Evolutionary conservation across 2,888 invertebrate species (phyloP).

Genomic region (Thymelicus acteon): DNA sequence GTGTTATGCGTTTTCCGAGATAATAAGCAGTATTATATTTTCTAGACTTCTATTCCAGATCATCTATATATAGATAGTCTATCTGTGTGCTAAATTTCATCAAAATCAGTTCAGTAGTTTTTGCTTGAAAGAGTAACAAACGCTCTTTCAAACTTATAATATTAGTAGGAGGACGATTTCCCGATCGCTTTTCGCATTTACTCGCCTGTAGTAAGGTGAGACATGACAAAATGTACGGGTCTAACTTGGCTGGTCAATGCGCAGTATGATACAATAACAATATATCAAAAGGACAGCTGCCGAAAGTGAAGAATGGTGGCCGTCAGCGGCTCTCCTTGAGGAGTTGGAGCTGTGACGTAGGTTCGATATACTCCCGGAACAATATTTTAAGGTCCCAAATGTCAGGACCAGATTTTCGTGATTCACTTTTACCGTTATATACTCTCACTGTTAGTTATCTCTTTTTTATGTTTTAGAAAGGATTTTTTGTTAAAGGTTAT

Average conservation of each 20-base stretch:
- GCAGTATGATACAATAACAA: constrained; percentile 59
- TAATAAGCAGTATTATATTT: too few species aligned
- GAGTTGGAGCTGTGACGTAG: constrained; percentile 45
- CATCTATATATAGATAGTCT: too few species aligned
- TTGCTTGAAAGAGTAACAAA: too few species aligned
- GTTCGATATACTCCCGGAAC: constrained; percentile 35
- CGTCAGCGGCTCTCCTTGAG: constrained; percentile 53
- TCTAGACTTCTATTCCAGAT: too few species aligned
- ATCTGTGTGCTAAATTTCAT: too few species aligned
- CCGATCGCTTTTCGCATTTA: background rate
- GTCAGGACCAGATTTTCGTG: constrained; percentile 19
- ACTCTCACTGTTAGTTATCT: too few species aligned
- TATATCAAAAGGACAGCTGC: constrained; percentile 63
- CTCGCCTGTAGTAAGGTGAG: background rate
- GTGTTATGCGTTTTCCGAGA: too few species aligned
- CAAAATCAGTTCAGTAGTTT: too few species aligned
- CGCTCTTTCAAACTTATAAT: too few species aligned
- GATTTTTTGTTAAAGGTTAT: too few species aligned
- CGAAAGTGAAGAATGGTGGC: constrained; percentile 62
- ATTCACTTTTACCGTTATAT: too few species aligned
- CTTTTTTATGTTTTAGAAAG: too few species aligned
- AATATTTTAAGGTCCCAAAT: constrained; percentile 38
- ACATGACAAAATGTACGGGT: constrained; percentile 36
- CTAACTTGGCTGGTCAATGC: constrained; percentile 44
- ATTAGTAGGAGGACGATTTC: background rate